A percentile compares a stretch with the other conserved stretches of the same genome.
Evolutionary conservation across 2,888 invertebrate genomes (phyloP).

Genomic region (Elegia similella): DNA sequence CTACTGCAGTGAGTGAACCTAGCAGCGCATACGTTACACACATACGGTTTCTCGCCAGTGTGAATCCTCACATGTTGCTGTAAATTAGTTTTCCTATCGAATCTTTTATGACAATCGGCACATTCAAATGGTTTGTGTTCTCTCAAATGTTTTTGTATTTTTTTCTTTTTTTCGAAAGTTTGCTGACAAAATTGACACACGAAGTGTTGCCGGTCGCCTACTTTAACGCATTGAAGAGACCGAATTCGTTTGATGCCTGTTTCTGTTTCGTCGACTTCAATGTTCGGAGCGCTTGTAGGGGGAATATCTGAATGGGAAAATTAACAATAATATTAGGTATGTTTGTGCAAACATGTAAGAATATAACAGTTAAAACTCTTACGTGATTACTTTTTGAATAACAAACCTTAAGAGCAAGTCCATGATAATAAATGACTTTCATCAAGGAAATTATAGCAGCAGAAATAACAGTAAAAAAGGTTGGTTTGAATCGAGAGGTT

Average conservation of each 20-base stretch:
- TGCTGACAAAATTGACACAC: conserved; percentile 2
- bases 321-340: neutral
- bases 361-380: neutral
- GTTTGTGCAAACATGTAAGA: neutral
- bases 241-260: conserved; percentile 6
- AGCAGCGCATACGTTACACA: neutral
- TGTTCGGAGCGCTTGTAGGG: neutral
- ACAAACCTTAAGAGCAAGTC: no score
- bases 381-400: no score
- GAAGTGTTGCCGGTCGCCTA: neutral
- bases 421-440: no score
- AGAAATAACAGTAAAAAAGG: no score
- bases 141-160: conserved; percentile 1
- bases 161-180: neutral
- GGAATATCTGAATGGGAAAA: conserved; percentile 4
- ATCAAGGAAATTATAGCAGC: no score
- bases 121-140: conserved; percentile 9
- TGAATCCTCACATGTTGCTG: neutral
- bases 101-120: conserved; percentile 4
- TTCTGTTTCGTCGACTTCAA: neutral
- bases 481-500: no score
- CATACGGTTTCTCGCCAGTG: conserved; percentile 7
- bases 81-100: neutral
- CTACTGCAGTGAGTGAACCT: neutral
- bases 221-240: neutral